Conservation (phyloP, 2,888 invertebrate genomes). For the Drosophila flavopinicola region DNA sequence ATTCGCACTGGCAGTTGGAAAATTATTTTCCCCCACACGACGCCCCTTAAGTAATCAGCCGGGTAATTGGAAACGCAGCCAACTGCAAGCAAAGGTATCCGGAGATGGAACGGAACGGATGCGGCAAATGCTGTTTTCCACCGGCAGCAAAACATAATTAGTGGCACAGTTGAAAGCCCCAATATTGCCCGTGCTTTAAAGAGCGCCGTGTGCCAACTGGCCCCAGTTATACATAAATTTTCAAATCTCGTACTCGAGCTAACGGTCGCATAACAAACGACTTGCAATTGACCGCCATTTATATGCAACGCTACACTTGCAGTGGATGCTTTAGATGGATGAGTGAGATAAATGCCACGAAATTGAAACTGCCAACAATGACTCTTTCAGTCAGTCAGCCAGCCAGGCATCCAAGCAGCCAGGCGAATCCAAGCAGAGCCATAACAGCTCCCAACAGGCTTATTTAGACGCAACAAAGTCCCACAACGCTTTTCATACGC, state of each 20-base stretch:
- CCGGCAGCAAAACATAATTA: conserved; percentile 35
- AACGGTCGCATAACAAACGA: conserved; percentile 48
- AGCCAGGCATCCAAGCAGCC: conserved; percentile 16
- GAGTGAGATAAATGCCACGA: conserved; percentile 54
- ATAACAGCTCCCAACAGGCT: conserved; percentile 61
- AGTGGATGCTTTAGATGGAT: conserved; percentile 7
- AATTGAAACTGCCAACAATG: conserved; percentile 67
- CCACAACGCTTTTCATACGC: conserved; percentile 34
- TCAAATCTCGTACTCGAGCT: conserved; percentile 36
- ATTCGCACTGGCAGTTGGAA: conserved; percentile 4
- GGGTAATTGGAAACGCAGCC: conserved; percentile 56
- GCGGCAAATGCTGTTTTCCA: conserved; percentile 10
- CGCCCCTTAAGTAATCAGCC: conserved; percentile 31
- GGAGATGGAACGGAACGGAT: conserved; percentile 17
- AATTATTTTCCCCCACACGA: conserved; percentile 13
- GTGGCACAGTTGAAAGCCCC: conserved; percentile 14
- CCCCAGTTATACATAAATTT: conserved; percentile 36
- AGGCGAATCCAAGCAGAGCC: conserved; percentile 28
- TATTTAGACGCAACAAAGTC: conserved; percentile 47
- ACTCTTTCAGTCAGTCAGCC: conserved; percentile 14
- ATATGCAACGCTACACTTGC: conserved; percentile 65
- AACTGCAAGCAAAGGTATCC: conserved; percentile 34
- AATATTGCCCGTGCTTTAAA: conserved; percentile 26
- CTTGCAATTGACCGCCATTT: conserved; percentile 62
- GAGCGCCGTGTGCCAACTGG: not conserved